Evolutionary conservation across 2,888 invertebrate genomes (phyloP).

Genomic region (Scotopteryx bipunctaria): DNA sequence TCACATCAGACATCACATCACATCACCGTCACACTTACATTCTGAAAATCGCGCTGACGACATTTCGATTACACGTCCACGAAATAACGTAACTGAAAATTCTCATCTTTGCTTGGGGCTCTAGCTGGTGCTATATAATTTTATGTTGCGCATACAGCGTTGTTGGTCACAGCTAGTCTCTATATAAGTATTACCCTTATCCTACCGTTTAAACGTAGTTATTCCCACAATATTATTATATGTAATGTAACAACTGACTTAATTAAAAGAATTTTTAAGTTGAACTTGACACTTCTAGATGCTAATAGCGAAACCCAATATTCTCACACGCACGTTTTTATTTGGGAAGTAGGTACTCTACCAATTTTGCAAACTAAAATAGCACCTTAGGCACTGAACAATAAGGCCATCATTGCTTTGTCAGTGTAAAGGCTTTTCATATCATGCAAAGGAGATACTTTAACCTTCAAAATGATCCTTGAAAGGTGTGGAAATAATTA

Average conservation of each 20-base stretch:
- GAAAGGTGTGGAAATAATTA: constrained; percentile 51
- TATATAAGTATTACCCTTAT: too few species aligned
- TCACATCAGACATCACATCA: too few species aligned
- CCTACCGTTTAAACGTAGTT: too few species aligned
- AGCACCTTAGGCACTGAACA: constrained; percentile 4
- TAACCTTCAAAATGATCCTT: constrained; percentile 46
- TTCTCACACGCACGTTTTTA: constrained; percentile 18
- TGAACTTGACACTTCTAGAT: constrained; percentile 40
- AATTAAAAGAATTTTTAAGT: constrained; percentile 25
- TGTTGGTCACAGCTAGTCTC: too few species aligned
- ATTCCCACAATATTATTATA: too few species aligned
- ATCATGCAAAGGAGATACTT: not conserved
- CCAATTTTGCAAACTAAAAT: not conserved
- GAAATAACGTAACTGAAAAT: constrained; percentile 31
- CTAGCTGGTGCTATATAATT: too few species aligned
- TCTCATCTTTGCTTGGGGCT: not conserved
- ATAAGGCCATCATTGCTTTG: constrained; percentile 3
- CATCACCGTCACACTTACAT: constrained; percentile 23
- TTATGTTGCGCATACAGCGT: too few species aligned
- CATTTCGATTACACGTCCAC: constrained; percentile 23
- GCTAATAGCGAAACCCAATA: constrained; percentile 32
- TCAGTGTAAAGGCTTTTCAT: not conserved
- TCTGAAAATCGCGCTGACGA: constrained; percentile 19
- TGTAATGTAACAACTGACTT: constrained; percentile 12
- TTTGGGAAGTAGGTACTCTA: too few species aligned